These are phyloP conservation scores for Platygyra sinensis DNA, from an alignment of 64 coral and sea anemone genomes.

Conservation along the genomic window DNA sequence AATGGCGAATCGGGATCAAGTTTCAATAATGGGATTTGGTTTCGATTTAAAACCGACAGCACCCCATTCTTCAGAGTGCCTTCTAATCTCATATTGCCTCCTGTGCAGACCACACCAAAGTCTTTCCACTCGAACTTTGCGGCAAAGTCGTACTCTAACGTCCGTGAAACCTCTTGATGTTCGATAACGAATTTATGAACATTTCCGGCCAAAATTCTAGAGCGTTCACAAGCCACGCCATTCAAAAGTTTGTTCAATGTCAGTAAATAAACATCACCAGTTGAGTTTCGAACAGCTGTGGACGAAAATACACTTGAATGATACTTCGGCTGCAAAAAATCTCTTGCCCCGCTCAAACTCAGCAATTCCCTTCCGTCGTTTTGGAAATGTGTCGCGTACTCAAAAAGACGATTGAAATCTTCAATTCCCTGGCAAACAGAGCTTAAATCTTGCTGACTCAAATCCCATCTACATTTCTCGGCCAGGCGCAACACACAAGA, in stretches of 20 bases:
- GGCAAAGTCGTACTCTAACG: constrained; percentile 56
- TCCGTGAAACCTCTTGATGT: constrained; percentile 64
- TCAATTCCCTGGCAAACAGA: constrained; percentile 75
- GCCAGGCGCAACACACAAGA: constrained; percentile 52
- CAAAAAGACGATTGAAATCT: constrained; percentile 82
- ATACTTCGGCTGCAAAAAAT: constrained; percentile 7
- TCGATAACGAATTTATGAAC: constrained; percentile 61
- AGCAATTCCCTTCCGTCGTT: constrained; percentile 47
- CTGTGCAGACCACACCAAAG: constrained; percentile 21
- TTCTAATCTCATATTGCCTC: constrained; percentile 5
- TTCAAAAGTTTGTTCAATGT: constrained; percentile 76
- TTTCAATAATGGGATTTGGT: constrained; percentile 56
- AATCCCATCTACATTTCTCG: constrained; percentile 51
- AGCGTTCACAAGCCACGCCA: constrained; percentile 58
- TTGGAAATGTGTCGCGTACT: constrained; percentile 58
- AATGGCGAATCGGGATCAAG: constrained; percentile 60
- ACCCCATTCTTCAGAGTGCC: constrained; percentile 42
- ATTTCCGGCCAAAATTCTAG: constrained; percentile 56
- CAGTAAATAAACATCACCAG: constrained; percentile 35
- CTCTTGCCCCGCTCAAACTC: constrained; percentile 35
- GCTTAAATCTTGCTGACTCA: constrained; percentile 53
- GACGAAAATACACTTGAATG: constrained; percentile 10
- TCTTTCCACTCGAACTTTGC: constrained; percentile 76
- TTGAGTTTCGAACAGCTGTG: not conserved
- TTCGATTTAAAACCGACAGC: constrained; percentile 40